These are phyloP conservation scores for Hydroisotoma schaefferi DNA, from an alignment of 2,888 invertebrate genomes.

Conservation along the genomic window DNA sequence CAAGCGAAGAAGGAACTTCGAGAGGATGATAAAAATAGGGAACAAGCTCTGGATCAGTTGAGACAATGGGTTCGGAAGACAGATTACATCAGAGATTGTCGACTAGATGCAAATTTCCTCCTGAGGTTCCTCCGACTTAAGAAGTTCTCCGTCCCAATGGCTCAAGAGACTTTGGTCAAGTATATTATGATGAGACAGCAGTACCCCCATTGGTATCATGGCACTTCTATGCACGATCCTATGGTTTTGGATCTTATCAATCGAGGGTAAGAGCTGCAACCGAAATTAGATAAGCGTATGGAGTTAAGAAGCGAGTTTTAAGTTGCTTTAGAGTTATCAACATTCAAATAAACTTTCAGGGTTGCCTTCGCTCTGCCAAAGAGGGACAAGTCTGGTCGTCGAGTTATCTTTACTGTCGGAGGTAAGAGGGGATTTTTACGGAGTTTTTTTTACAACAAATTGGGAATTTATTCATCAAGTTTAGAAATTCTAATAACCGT, in stretches of 20 bases:
- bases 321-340: background rate
- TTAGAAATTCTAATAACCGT: too few species aligned
- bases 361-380: constrained; percentile 75
- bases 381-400: constrained; percentile 68
- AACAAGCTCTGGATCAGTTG: constrained; percentile 64
- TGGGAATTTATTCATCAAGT: too few species aligned
- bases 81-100: constrained; percentile 64
- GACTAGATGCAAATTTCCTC: constrained; percentile 63
- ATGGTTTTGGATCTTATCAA: constrained; percentile 68
- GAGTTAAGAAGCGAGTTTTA: background rate
- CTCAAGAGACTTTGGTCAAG: constrained; percentile 72
- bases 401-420: constrained; percentile 72
- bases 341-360: constrained; percentile 55
- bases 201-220: constrained; percentile 71
- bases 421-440: constrained; percentile 59
- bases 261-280: constrained; percentile 59
- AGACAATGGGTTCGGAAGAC: constrained; percentile 69
- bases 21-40: constrained; percentile 63
- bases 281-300: background rate
- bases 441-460: too few species aligned
- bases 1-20: constrained; percentile 65
- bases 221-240: constrained; percentile 67
- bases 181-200: constrained; percentile 73
- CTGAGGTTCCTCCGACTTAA: constrained; percentile 74
- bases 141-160: constrained; percentile 75